phyloP scores from a whole-genome alignment of 2,113 vertebrate genomes.

The Choloepus hoffmanni region DNA sequence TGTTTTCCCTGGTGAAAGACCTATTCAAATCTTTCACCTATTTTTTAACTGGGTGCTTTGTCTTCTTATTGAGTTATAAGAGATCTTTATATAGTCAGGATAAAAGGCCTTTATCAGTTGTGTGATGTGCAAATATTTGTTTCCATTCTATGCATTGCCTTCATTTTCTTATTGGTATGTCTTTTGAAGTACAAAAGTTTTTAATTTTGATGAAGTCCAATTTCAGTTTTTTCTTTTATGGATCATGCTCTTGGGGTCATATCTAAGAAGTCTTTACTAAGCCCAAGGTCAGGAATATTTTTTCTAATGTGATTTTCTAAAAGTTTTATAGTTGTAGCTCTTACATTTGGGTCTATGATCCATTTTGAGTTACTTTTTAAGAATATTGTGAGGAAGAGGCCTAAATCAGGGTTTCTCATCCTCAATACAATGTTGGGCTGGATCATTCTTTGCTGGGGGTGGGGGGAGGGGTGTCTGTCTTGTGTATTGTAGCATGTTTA shows the following conservation, averaged over 20 bases:
- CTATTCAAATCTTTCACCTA: not conserved
- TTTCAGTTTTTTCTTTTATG: not conserved
- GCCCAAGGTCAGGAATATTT: not conserved
- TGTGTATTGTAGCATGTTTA: not conserved
- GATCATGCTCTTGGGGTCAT: not conserved
- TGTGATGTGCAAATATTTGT: not conserved
- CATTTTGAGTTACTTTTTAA: too few species aligned
- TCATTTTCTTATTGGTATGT: not conserved
- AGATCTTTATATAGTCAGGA: not conserved
- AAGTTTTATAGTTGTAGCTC: not conserved
- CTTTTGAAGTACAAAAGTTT: slow-evolving; percentile 1
- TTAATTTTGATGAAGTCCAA: not conserved
- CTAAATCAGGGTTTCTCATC: not conserved
- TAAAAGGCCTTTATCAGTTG: slow-evolving; percentile 9
- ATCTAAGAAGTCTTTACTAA: not conserved
- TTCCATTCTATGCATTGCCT: not conserved
- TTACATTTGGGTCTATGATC: not conserved
- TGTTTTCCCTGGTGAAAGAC: not conserved
- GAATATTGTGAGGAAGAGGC: not conserved
- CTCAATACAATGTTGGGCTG: not conserved
- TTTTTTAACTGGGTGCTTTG: slow-evolving; percentile 1
- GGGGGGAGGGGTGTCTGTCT: not conserved
- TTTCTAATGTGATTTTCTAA: not conserved
- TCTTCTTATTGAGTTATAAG: not conserved
- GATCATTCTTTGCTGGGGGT: not conserved